These are phyloP conservation scores for Chymomyza costata DNA, from an alignment of 1,140 invertebrate species.

Conservation along the genomic window DNA sequence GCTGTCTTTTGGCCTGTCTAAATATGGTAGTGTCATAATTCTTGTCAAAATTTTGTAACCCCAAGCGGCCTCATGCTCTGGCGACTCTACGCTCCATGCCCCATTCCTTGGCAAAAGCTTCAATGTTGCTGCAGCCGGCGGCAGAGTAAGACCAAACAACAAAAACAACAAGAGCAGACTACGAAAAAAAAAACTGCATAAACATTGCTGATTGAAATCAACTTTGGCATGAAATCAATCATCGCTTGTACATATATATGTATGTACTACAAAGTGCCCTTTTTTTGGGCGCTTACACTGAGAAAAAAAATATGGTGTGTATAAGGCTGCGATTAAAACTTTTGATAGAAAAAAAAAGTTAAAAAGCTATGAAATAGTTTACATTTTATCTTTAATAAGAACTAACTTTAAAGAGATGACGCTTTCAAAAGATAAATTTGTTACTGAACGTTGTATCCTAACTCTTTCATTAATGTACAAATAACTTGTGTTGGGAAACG, in stretches of 20 bases:
- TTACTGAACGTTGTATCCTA: too few relatives aligned
- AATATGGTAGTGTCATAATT: conserved; percentile 73
- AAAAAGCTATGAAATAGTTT: too few relatives aligned
- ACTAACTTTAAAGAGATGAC: too few relatives aligned
- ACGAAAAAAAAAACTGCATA: conserved; percentile 61
- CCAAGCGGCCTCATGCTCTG: conserved; percentile 45
- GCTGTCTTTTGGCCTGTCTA: conserved; percentile 29
- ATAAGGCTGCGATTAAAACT: too few relatives aligned
- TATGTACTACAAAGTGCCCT: conserved; percentile 19
- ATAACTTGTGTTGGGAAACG: too few relatives aligned
- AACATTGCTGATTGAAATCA: conserved; percentile 74
- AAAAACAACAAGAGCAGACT: conserved; percentile 1
- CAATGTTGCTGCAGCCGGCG: too few relatives aligned
- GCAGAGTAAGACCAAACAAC: conserved; percentile 11
- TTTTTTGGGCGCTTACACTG: conserved; percentile 9
- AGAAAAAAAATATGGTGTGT: neutral
- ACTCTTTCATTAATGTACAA: too few relatives aligned
- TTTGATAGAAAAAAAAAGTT: too few relatives aligned
- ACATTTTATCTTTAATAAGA: too few relatives aligned
- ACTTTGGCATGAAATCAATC: conserved; percentile 75
- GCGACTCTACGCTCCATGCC: too few relatives aligned
- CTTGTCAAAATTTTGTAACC: conserved; percentile 63
- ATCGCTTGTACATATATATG: conserved; percentile 55
- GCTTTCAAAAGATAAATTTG: too few relatives aligned
- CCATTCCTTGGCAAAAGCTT: too few relatives aligned